phyloP scores from a whole-genome alignment of 2,797 vertebrate species.

The Anisognathus igniventris region DNA sequence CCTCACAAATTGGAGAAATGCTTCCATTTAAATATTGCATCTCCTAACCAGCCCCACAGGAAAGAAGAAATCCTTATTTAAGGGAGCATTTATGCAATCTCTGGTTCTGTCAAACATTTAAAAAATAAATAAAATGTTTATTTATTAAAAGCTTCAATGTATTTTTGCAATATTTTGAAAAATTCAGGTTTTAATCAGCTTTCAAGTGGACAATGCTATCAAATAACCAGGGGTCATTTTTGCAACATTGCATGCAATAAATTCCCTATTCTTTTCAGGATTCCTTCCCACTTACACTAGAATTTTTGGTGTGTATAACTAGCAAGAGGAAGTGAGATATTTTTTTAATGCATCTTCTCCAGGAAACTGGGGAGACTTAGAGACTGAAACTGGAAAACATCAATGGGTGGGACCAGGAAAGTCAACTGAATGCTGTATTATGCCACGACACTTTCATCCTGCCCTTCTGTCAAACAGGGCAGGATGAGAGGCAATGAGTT shows the following conservation, averaged over 20 bases:
- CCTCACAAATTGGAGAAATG: background rate
- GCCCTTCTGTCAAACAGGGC: background rate
- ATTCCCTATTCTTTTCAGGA: background rate
- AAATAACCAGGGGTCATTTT: background rate
- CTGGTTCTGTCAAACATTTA: background rate
- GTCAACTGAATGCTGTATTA: constrained; percentile 17
- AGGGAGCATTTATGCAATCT: background rate
- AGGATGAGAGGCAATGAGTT: constrained; percentile 24
- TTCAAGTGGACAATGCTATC: background rate
- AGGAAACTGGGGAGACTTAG: constrained; percentile 13
- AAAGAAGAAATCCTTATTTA: background rate
- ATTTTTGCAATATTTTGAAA: background rate
- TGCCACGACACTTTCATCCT: constrained; percentile 23
- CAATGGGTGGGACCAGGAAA: constrained; percentile 34
- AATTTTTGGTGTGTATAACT: background rate
- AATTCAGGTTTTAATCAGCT: background rate
- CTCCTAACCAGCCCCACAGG: background rate
- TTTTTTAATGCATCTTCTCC: background rate
- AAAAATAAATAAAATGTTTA: background rate
- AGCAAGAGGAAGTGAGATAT: background rate
- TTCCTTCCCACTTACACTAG: background rate
- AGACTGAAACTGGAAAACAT: constrained; percentile 28
- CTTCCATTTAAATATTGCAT: background rate
- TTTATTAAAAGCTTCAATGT: background rate
- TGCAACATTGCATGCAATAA: background rate